Evolutionary conservation across 2,797 vertebrate species (phyloP), one percentile per base, ranked within the genome.

Genomic region (Ceryle rudis): DNA sequence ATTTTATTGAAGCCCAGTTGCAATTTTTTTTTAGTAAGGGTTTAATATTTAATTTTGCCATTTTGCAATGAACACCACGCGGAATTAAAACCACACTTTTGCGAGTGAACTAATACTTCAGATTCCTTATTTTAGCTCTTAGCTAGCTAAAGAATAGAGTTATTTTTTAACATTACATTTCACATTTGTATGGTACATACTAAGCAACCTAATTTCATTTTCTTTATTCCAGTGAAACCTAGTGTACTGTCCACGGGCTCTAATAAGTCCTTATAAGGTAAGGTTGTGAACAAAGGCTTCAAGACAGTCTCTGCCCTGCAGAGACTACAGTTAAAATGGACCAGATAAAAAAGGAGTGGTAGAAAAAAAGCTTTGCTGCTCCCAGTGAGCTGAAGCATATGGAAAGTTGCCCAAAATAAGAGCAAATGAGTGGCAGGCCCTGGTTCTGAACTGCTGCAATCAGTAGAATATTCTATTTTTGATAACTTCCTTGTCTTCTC

Each of bases 381-480:
- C 77, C 74, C 37, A 31, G 65, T 44, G 93, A 67, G 90, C 69
- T 49, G 54, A 96, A 28, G 81, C 22, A 9, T 91, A 64, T 47
- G 77, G 79, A 81, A 91, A 64, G 57, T 89, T 95, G 54, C 79
- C 78, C 33, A 80, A 84, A 88, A 89, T 96, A 81, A 82, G 49
- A 93, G 64, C 42, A 88, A 88, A 52, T 95, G 85, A 96, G 74
- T 78, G 88, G 86, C 93, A 95, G 83, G 83, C 71, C 86, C 83
- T 93, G 74, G 67, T 78, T 94, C 94, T 90, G 88, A 94, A 90
- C 86, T 89, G 77, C 86, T 70, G 67, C 90, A 95, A 95, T 96
- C 96, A 93, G 88, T 96, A 90, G 83, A 96, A 94, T 95, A 95
- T 93, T 96, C 90, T 96, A 82, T 91, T 97, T 95, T 89, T 96